Base-by-base conservation (phyloP, 2,113 vertebrate species). In the Oreochromis tanganicae region DNA sequence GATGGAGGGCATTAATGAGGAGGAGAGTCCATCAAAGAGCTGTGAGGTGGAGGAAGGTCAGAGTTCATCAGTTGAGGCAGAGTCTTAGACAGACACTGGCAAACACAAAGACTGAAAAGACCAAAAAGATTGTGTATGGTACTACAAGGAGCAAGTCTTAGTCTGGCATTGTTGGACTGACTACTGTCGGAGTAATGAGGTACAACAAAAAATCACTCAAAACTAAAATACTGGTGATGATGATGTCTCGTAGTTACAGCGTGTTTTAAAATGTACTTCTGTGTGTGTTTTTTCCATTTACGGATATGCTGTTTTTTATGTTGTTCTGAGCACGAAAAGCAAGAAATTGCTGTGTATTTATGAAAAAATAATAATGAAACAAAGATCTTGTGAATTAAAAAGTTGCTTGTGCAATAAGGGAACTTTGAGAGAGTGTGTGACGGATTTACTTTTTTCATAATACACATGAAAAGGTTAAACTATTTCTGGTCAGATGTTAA, bases 131-230 rank as follows among this genome's bases (percentile, higher is more conserved):
- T 75, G 55, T n/a, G 79, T 43, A 83, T 78, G 55, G 52, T 86
- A 79, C 13, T 52, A 52, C 73, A 78, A 78, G 27, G 55, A 92
- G 73, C 54, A 85, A 89, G 91, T 94, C 93, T 93, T 93, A 91
- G 92, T 81, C 83, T 82, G 82, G 24, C 82, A 59, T 46, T 73
- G 73, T 38, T 66, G 52, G 80, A 81, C 66, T 83, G 38, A 88
- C 7, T 54, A 56, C 36, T 41, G 68, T 43, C 24, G 9, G 43
- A 78, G 21, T n/a, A 24, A 79, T 38, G 52, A 86, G 43, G 36
- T 46, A 79, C 54, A 75, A 38, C 2, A 83, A 52, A 41, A 41
- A 29, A 29, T 46, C 14, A 87, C 79, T 66, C 27, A 48, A 19
- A 57, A 5, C 32, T 71, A 52, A 57, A 54, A 80, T 21, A 36